Base-by-base conservation (phyloP, 1,140 invertebrate genomes). In the Capitella teleta region DNA sequence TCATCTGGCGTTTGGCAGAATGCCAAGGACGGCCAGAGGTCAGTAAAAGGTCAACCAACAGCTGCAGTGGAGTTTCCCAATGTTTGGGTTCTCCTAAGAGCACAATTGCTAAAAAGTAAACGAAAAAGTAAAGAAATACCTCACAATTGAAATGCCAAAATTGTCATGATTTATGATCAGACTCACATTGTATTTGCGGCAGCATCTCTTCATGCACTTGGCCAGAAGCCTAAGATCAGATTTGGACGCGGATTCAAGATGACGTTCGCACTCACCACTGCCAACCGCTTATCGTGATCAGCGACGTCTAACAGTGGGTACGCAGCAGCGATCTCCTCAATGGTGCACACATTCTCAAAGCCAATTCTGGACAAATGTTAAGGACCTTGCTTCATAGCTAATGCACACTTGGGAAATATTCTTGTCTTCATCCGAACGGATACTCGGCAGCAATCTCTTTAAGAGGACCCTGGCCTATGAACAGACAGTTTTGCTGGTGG, bases 241-340 rank as follows among this genome's bases (percentile, higher is more conserved):
- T n/a, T n/a, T n/a, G n/a, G n/a, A n/a, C n/a, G n/a, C n/a, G n/a
- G n/a, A n/a, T n/a, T n/a, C n/a, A n/a, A n/a, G n/a, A n/a, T n/a
- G n/a, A n/a, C n/a, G n/a, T n/a, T n/a, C n/a, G n/a, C n/a, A 50
- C 48, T 50, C 37, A 54, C 42, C 28, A 51, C 25, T 38, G n/a
- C 14, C 18, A 62, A 67, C 59, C 82, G 72, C 53, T 77, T 74
- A 41, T 75, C 67, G 58, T 82, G 78, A 63, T 85, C 82, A 23
- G 84, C 79, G 60, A 80, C 81, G 63, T 85, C 83, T 38, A 85
- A 68, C 43, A 76, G 69, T 6, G 82, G 82, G 62, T 78, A 84
- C 45, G 79, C 77, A 23, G 73, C 64, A 21, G 77, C 69, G 21
- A 84, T 58, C 53, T 81, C 74, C 16, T 83, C 78, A 5, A 84